Conservation (phyloP, 2,797 vertebrate genomes). For the Capromys pilorides region DNA sequence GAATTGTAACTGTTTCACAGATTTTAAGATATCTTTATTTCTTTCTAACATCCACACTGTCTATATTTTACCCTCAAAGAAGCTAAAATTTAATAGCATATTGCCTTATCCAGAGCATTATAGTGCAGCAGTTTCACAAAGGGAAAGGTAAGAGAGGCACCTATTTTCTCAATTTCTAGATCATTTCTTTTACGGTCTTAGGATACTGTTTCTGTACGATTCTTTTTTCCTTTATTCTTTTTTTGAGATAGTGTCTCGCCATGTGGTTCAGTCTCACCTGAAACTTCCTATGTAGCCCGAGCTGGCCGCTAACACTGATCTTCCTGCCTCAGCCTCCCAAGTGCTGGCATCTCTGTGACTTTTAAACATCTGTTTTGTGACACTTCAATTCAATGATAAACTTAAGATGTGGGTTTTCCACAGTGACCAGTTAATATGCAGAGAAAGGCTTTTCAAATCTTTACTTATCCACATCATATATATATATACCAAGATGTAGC, state of each 20-base stretch:
- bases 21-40: constrained; percentile 35
- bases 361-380: constrained; percentile 49
- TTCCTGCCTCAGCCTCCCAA: not conserved
- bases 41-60: not conserved
- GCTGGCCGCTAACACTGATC: not conserved
- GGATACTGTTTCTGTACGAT: not conserved
- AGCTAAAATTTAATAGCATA: constrained; percentile 6
- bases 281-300: not conserved
- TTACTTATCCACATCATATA: constrained; percentile 58
- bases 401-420: constrained; percentile 34
- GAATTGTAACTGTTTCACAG: not conserved
- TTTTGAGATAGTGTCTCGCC: not conserved
- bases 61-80: not conserved
- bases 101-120: not conserved
- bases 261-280: not conserved
- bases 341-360: not conserved
- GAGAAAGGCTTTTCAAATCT: constrained; percentile 43
- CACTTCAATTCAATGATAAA: not conserved
- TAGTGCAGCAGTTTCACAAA: not conserved
- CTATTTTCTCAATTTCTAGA: constrained; percentile 24
- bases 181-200: not conserved
- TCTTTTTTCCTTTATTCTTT: not conserved
- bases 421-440: not conserved
- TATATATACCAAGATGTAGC: constrained; percentile 62
- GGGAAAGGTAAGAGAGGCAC: not conserved